Evolutionary conservation across 2,797 vertebrate species (phyloP).

Genomic region (Lacerta bilineata): DNA sequence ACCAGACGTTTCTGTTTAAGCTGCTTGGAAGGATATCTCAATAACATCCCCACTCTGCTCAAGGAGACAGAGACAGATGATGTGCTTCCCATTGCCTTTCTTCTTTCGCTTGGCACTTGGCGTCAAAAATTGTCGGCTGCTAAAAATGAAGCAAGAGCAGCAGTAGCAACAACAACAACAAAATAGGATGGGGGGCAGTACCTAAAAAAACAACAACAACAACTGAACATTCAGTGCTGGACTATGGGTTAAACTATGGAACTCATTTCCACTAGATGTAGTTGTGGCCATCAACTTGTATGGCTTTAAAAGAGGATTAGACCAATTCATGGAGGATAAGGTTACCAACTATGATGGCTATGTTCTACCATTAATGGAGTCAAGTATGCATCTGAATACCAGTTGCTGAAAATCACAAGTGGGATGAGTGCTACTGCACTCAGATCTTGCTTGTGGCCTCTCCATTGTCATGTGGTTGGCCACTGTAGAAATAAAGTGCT

Average conservation of each 20-base stretch:
- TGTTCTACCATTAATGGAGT: background rate
- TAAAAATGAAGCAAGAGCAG: slow-evolving; percentile 9
- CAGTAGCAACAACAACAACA: no score
- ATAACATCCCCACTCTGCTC: slow-evolving; percentile 53
- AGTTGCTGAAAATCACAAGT: background rate
- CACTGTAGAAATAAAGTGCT: background rate
- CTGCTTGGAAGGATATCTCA: slow-evolving; percentile 72
- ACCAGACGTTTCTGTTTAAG: slow-evolving; percentile 73
- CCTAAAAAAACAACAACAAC: no score
- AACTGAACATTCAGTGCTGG: background rate
- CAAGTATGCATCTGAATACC: background rate
- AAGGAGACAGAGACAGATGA: slow-evolving; percentile 62
- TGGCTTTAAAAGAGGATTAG: no score
- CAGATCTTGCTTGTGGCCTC: background rate
- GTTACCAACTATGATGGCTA: no score
- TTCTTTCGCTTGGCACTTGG: slow-evolving; percentile 20
- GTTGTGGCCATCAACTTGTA: background rate
- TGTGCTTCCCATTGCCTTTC: slow-evolving; percentile 19
- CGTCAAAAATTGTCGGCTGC: slow-evolving; percentile 51
- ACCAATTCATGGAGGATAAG: no score
- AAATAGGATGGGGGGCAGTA: background rate
- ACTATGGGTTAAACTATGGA: background rate
- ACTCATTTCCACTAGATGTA: background rate
- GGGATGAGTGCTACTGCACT: background rate
- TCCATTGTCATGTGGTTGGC: background rate